phyloP scores from a whole-genome alignment of 1,140 invertebrate species.

The Pantala flavescens region DNA sequence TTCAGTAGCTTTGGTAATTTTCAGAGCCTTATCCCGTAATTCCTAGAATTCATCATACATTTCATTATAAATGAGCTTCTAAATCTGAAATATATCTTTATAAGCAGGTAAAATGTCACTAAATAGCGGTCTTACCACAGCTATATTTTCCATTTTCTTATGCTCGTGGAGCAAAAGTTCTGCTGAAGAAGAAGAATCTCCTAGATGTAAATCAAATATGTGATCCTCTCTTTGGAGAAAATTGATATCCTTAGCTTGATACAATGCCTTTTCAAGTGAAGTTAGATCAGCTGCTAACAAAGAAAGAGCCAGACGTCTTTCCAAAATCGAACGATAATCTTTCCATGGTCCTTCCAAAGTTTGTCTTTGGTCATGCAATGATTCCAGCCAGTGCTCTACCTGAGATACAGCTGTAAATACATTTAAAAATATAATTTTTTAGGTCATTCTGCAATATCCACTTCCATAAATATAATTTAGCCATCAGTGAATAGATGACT shows the following conservation, averaged over 20 bases:
- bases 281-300: constrained; percentile 60
- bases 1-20: constrained; percentile 67
- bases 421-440: too few species aligned
- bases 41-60: constrained; percentile 35
- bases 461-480: too few species aligned
- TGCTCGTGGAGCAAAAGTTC: constrained; percentile 58
- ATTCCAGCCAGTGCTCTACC: constrained; percentile 65
- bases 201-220: constrained; percentile 23
- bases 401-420: constrained; percentile 47
- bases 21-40: constrained; percentile 62
- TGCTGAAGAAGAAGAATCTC: constrained; percentile 57
- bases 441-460: too few species aligned
- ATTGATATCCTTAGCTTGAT: neutral
- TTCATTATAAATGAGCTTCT: too few species aligned
- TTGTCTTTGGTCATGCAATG: constrained; percentile 62
- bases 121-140: constrained; percentile 41
- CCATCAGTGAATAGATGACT: too few species aligned
- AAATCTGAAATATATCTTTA: neutral
- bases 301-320: constrained; percentile 66
- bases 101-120: neutral
- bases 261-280: constrained; percentile 50
- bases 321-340: constrained; percentile 49
- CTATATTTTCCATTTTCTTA: constrained; percentile 57
- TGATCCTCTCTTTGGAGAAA: neutral
- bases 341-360: constrained; percentile 63